Percentiles rank a stretch among this genome's conserved stretches.
Conservation (phyloP, 1,140 invertebrate species). For the Laodelphax striatellus region DNA sequence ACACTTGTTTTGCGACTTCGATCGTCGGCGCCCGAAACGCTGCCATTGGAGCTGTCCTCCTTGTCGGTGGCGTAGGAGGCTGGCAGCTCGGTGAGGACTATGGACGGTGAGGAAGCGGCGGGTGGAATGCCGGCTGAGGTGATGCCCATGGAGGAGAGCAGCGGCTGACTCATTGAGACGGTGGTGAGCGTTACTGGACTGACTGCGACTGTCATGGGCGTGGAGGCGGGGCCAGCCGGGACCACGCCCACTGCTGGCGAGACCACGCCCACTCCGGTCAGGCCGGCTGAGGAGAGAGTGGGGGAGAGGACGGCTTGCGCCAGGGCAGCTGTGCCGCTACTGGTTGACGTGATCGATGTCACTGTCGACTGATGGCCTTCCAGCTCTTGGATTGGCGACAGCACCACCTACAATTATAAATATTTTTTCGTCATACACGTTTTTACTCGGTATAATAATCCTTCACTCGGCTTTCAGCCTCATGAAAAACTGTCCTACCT, state of each 20-base stretch:
- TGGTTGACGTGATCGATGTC: slow-evolving; percentile 36
- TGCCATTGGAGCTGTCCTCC: slow-evolving; percentile 27
- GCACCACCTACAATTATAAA: slow-evolving; percentile 52
- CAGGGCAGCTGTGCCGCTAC: slow-evolving; percentile 34
- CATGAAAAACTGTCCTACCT: no score
- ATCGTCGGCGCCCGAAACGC: slow-evolving; percentile 31
- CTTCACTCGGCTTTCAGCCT: no score
- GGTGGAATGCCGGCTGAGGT: slow-evolving; percentile 27
- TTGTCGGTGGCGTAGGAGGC: slow-evolving; percentile 27
- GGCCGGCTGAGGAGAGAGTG: slow-evolving; percentile 37
- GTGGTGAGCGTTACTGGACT: slow-evolving; percentile 29
- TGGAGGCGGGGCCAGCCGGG: slow-evolving; percentile 29
- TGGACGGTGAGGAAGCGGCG: slow-evolving; percentile 20
- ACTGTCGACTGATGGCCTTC: slow-evolving; percentile 42
- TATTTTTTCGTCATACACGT: no score
- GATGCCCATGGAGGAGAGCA: slow-evolving; percentile 33
- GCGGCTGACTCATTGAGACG: slow-evolving; percentile 32
- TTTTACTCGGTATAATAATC: no score
- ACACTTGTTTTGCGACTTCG: slow-evolving; percentile 32
- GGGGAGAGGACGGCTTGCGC: slow-evolving; percentile 57
- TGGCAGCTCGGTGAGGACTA: slow-evolving; percentile 23
- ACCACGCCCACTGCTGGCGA: slow-evolving; percentile 35
- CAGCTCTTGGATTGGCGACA: slow-evolving; percentile 64
- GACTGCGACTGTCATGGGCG: slow-evolving; percentile 33
- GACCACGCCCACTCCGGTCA: slow-evolving; percentile 37